These are phyloP conservation scores for Glyphotaelius pellucidus DNA, from an alignment of 2,888 invertebrate genomes.

Conservation along the genomic window DNA sequence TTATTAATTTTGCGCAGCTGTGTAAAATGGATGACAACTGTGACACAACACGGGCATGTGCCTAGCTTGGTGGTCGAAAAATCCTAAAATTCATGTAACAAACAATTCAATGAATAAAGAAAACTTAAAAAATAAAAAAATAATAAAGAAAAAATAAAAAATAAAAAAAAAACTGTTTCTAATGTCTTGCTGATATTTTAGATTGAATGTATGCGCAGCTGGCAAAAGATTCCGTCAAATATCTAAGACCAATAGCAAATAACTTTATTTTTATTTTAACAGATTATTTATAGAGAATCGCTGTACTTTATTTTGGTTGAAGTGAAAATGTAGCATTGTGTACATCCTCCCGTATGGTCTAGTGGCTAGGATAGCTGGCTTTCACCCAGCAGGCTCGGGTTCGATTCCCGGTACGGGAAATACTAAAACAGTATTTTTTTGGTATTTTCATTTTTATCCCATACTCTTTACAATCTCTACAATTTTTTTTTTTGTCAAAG, in stretches of 20 bases:
- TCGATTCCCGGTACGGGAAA: slow-evolving; percentile 82
- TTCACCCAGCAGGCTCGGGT: slow-evolving; percentile 86
- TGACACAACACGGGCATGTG: too few species aligned
- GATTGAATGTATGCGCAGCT: not conserved
- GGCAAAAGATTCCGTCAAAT: not conserved
- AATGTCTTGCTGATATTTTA: not conserved
- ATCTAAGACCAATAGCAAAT: not conserved
- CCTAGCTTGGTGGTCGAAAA: too few species aligned
- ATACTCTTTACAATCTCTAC: too few species aligned
- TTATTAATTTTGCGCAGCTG: not conserved
- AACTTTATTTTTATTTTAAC: not conserved
- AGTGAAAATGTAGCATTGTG: not conserved
- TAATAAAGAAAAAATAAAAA: too few species aligned
- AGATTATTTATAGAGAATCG: not conserved
- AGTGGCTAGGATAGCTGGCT: slow-evolving; percentile 86
- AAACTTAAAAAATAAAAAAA: too few species aligned
- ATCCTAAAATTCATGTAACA: too few species aligned
- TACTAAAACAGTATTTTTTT: not conserved
- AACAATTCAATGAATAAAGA: too few species aligned
- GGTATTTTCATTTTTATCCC: too few species aligned
- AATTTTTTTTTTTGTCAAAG: too few species aligned
- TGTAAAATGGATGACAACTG: not conserved
- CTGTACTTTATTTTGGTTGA: not conserved
- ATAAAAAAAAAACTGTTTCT: too few species aligned
- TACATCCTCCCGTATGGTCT: slow-evolving; percentile 76